Conservation (phyloP, 2,797 vertebrate species). For the Cyclura pinguis region DNA sequence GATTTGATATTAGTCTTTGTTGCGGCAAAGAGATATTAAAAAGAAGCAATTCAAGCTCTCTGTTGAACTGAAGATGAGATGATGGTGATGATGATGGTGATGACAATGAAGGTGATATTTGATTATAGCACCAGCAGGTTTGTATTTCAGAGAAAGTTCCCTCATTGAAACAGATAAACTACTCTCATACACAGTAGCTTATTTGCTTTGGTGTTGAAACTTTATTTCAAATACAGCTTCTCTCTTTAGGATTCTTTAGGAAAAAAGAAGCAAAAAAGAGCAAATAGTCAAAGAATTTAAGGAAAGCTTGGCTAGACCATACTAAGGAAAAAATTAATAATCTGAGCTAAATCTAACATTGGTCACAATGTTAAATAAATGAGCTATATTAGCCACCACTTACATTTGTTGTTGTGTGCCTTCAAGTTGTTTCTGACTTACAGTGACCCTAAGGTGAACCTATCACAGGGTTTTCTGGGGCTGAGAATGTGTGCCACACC, state of each 20-base stretch:
- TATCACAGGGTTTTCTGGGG: too few relatives aligned
- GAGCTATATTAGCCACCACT: too few relatives aligned
- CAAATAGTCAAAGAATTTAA: neutral
- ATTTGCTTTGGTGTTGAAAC: too few relatives aligned
- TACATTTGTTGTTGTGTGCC: too few relatives aligned
- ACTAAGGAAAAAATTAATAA: neutral
- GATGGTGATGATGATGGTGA: too few relatives aligned
- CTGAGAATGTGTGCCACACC: too few relatives aligned
- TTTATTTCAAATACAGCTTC: too few relatives aligned
- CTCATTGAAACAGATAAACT: neutral
- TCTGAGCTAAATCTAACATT: neutral
- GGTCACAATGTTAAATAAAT: too few relatives aligned
- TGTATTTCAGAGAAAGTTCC: neutral
- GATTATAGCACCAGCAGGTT: rapidly evolving
- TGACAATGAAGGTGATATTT: neutral
- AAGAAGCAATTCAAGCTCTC: neutral
- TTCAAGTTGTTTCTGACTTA: too few relatives aligned
- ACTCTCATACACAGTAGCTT: too few relatives aligned
- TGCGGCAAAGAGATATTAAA: neutral
- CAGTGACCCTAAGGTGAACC: too few relatives aligned
- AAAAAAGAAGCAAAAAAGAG: neutral
- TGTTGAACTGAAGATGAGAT: too few relatives aligned
- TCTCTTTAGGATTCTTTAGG: neutral
- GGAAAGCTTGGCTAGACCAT: neutral
- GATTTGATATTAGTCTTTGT: neutral